Conservation (phyloP, 2,113 vertebrate species). For the Heptranchias perlo region DNA sequence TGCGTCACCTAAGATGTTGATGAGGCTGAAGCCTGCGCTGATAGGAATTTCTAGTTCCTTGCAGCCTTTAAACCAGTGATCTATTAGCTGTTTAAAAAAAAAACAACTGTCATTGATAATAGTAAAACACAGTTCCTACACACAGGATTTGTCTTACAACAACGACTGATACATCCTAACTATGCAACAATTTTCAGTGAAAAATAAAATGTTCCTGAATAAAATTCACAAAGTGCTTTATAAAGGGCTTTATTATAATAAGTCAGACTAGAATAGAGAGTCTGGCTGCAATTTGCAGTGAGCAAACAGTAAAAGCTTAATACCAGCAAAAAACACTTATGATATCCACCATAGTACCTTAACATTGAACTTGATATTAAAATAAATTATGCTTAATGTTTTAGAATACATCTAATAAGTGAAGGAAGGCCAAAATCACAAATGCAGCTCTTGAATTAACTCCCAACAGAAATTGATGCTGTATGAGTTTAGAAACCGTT, state of each 20-base stretch:
- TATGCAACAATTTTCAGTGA: not conserved
- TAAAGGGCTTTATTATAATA: not conserved
- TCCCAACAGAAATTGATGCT: not conserved
- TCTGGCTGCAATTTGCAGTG: not conserved
- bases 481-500: not conserved
- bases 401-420: not conserved
- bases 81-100: constrained; percentile 59
- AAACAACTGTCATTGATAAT: not conserved
- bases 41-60: constrained; percentile 66
- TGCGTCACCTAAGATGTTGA: constrained; percentile 68
- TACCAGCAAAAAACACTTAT: not conserved
- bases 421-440: not conserved
- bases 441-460: not conserved
- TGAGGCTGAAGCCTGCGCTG: constrained; percentile 68
- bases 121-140: not conserved
- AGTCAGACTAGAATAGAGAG: not conserved
- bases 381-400: not conserved
- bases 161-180: not conserved
- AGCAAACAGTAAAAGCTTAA: not conserved
- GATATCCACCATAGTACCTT: not conserved
- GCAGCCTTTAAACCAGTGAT: constrained; percentile 67
- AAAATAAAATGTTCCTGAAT: not conserved
- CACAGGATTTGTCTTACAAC: not conserved
- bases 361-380: not conserved
- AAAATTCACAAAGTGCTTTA: not conserved